Evolutionary conservation across 1,140 invertebrate species (phyloP), one percentile per base, ranked within the genome.

Genomic region (Micrasema minimum): DNA sequence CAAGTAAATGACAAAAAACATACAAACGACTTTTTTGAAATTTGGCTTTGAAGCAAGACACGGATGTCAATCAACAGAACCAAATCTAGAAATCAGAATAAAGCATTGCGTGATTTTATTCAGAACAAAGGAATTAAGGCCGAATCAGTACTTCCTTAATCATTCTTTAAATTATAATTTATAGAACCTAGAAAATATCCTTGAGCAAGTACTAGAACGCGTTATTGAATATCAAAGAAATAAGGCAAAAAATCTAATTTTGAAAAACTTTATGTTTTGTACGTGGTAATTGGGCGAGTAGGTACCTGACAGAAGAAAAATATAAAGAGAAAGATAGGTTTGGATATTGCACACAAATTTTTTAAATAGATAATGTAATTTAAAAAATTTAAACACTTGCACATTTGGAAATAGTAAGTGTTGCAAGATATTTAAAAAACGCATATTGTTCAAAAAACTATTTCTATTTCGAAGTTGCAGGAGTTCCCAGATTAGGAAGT

Each of bases 1-100:
- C n/a, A 11, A 16, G 18, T 7, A 48, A 48, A 48, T 20, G 26
- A 31, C 26, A 31, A n/a, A n/a, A n/a, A n/a, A 2, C 26, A 31
- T 7, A 31, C 11, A 48, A 48, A 48, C 46, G 46, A 10, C 12
- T 16, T 55, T n/a, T 9, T 20, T 12, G 26, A 0, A 55, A 55
- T 26, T 53, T 55, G 12, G 51, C 9, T 55, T 4, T n/a, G 14
- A 16, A 31, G 14, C 20, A 51, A 53, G 18, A 41, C 55, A 38
- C 37, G 55, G 55, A 59, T 59, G 35, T 59, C n/a, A 43, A 43
- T 59, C 37, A 59, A 22, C 16, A 14, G 11, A 41, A 22, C 35
- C 31, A 22, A 59, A 31, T 55, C 51, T 55, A 26, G 23, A 26
- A 26, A 22, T 12, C 1, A 18, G 14, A 48, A 18, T 48, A 16